phyloP scores from a whole-genome alignment of 2,113 vertebrate genomes.

The Notarius quadriscutis region DNA sequence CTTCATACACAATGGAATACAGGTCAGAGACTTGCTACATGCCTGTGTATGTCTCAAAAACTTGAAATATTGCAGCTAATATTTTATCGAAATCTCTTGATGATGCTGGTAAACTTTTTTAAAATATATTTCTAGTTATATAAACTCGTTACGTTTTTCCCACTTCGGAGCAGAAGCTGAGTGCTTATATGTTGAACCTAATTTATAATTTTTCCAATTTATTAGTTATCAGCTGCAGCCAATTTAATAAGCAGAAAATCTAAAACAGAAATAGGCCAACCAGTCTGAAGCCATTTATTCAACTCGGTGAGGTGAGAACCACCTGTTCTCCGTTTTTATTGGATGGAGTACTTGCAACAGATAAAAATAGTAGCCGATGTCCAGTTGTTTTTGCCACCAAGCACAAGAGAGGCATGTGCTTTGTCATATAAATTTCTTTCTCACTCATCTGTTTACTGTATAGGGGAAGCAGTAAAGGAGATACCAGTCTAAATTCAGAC shows the following conservation, averaged over 20 bases:
- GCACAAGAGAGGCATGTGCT: background rate
- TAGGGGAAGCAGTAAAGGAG: background rate
- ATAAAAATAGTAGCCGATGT: background rate
- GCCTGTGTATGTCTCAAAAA: background rate
- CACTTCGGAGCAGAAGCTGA: background rate
- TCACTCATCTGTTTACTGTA: background rate
- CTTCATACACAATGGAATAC: slow-evolving; percentile 89
- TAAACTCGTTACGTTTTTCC: background rate
- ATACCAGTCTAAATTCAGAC: background rate
- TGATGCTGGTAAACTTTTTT: background rate
- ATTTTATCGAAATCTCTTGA: background rate
- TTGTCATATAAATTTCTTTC: background rate
- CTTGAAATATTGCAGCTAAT: background rate
- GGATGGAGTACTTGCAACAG: background rate
- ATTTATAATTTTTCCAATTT: background rate
- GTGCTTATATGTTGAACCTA: background rate
- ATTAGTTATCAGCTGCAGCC: background rate
- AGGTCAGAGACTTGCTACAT: slow-evolving; percentile 73
- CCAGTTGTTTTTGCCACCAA: background rate
- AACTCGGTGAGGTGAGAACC: background rate
- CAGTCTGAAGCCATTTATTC: background rate
- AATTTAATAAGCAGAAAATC: background rate
- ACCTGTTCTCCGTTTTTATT: background rate
- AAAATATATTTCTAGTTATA: no score
- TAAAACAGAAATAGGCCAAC: background rate